phyloP scores from a whole-genome alignment of 2,113 vertebrate genomes.

The Dicaeum eximium region DNA sequence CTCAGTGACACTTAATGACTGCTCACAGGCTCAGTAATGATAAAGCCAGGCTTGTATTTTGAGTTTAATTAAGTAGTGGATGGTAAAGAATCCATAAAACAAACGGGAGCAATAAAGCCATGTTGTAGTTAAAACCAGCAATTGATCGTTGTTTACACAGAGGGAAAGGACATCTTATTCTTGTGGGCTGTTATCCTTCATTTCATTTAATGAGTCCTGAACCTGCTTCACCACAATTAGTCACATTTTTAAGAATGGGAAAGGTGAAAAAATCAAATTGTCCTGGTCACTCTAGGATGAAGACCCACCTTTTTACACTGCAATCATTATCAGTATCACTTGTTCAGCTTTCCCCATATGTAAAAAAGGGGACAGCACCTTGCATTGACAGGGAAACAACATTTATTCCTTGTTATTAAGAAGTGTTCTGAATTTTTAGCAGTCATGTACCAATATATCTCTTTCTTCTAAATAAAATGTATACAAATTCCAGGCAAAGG shows the following conservation, averaged over 20 bases:
- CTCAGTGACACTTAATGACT: slow-evolving; percentile 16
- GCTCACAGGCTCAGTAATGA: not conserved
- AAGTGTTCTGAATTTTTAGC: not conserved
- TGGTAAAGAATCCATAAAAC: slow-evolving; percentile 24
- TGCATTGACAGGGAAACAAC: not conserved
- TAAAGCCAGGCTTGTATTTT: not conserved
- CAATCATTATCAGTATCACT: not conserved
- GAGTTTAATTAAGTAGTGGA: slow-evolving; percentile 28
- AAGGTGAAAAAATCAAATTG: not conserved
- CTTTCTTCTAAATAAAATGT: not conserved
- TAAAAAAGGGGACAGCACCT: not conserved
- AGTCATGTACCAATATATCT: not conserved
- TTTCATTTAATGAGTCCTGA: not conserved
- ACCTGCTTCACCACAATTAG: not conserved
- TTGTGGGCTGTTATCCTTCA: not conserved
- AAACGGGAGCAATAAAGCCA: not conserved
- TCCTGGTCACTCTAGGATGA: not conserved
- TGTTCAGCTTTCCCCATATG: not conserved
- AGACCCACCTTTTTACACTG: not conserved
- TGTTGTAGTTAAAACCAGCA: not conserved
- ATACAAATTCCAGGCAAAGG: not conserved
- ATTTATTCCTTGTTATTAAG: not conserved
- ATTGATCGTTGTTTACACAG: not conserved
- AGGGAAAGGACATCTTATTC: not conserved
- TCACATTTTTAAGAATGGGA: not conserved